phyloP scores from a whole-genome alignment of 2,797 vertebrate species.

The Carduelis carduelis region DNA sequence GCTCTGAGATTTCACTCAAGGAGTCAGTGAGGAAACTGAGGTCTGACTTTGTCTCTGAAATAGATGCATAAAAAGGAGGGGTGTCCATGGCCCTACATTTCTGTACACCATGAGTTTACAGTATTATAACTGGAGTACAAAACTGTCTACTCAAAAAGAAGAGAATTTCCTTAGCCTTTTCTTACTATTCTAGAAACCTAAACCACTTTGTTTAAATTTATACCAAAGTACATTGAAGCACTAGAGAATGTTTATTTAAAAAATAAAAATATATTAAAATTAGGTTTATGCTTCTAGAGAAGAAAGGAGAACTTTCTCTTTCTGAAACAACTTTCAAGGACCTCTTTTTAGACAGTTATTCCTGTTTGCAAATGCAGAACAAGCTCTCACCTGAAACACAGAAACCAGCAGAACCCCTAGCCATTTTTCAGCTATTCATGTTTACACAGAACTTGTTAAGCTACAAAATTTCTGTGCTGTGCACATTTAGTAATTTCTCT shows the following conservation, averaged over 20 bases:
- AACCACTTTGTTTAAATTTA: background rate
- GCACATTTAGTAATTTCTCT: background rate
- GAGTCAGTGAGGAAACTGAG: background rate
- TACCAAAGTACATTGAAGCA: background rate
- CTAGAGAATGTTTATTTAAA: background rate
- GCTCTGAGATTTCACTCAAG: background rate
- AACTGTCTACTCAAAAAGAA: background rate
- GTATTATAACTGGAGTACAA: background rate
- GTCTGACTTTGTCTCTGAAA: background rate
- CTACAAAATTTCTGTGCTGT: background rate
- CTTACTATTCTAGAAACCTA: background rate
- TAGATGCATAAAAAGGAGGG: background rate
- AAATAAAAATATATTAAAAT: background rate
- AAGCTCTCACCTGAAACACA: background rate
- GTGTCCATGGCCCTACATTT: background rate
- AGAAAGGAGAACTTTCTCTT: background rate
- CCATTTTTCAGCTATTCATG: background rate
- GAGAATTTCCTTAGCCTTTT: background rate
- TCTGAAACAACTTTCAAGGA: background rate
- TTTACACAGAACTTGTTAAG: background rate
- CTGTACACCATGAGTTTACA: background rate
- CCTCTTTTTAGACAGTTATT: background rate
- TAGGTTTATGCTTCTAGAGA: background rate
- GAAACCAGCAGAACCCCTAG: background rate
- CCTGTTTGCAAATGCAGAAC: background rate